Evolutionary conservation across 2,797 vertebrate species (phyloP).

Genomic region (Phrynocephalus guinanensis): DNA sequence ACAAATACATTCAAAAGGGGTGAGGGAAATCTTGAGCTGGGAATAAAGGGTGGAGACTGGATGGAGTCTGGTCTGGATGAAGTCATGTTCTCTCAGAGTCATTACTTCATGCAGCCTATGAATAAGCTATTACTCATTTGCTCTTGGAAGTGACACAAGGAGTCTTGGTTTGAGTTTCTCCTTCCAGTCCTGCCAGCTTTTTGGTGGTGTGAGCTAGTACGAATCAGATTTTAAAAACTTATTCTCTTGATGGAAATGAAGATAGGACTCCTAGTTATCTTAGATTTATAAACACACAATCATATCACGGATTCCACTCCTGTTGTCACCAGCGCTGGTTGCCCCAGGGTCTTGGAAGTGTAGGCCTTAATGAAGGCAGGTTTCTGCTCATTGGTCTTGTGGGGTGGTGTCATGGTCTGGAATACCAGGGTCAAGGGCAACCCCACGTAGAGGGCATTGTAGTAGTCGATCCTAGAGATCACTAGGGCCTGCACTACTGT

Average conservation of each 20-base stretch:
- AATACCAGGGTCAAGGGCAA: neutral
- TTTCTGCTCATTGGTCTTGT: neutral
- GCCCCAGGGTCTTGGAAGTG: neutral
- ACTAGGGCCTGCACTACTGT: too few relatives aligned
- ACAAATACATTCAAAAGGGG: neutral
- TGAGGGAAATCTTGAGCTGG: neutral
- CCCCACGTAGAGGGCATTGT: too few relatives aligned
- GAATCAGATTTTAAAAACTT: neutral
- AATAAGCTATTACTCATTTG: slow-evolving; percentile 35
- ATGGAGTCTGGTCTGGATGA: slow-evolving; percentile 10
- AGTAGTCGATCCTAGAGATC: too few relatives aligned
- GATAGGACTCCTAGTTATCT: neutral
- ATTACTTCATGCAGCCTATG: slow-evolving; percentile 19
- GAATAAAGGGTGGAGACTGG: slow-evolving; percentile 5
- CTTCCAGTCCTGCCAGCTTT: neutral
- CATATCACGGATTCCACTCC: neutral
- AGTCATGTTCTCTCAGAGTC: slow-evolving; percentile 19
- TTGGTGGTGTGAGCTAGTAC: neutral
- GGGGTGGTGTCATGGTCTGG: neutral
- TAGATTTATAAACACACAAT: neutral
- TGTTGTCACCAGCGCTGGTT: neutral
- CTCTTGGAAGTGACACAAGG: slow-evolving; percentile 8
- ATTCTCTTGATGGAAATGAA: neutral
- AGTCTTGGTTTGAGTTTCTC: neutral
- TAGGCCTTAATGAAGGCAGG: neutral